Conservation (phyloP, 2,113 vertebrate species). For the Pseudorasbora parva region DNA sequence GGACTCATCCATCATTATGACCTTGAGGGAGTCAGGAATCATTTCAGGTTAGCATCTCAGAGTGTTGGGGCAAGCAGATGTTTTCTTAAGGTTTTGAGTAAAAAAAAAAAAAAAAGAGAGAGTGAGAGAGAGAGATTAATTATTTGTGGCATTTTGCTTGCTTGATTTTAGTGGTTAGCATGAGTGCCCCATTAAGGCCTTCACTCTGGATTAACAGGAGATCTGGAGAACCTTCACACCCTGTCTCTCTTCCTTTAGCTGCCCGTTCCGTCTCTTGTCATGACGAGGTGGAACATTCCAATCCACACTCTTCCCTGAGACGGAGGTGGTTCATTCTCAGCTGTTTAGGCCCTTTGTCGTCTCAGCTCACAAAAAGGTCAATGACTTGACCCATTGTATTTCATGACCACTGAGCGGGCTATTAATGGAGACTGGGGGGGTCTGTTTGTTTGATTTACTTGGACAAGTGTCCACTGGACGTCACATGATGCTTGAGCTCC, state of each 20-base stretch:
- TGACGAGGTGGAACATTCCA: not conserved
- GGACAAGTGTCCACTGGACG: not conserved
- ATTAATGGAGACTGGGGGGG: slow-evolving; percentile 10
- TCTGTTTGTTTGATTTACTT: slow-evolving; percentile 22
- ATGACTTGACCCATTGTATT: slow-evolving; percentile 15
- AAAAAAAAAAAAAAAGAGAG: not conserved
- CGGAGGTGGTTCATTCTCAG: not conserved
- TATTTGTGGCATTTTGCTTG: not conserved
- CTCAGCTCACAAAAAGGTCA: slow-evolving; percentile 16
- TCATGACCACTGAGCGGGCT: slow-evolving; percentile 1
- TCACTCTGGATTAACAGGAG: not conserved
- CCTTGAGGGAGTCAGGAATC: not conserved
- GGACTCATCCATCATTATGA: not conserved
- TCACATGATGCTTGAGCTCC: not conserved
- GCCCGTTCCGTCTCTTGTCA: not conserved
- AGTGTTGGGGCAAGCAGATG: too few species aligned
- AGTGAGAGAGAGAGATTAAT: too few species aligned
- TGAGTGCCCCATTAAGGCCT: not conserved
- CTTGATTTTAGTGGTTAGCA: not conserved
- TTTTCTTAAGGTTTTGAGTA: not conserved
- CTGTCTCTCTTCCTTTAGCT: slow-evolving; percentile 4
- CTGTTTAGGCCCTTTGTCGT: slow-evolving; percentile 16
- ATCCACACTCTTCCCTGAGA: slow-evolving; percentile 17
- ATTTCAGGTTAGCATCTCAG: too few species aligned
- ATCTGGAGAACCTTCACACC: not conserved